Evolutionary conservation across 2,888 invertebrate genomes (phyloP).

Genomic region (Chymomyza procnemis): DNA sequence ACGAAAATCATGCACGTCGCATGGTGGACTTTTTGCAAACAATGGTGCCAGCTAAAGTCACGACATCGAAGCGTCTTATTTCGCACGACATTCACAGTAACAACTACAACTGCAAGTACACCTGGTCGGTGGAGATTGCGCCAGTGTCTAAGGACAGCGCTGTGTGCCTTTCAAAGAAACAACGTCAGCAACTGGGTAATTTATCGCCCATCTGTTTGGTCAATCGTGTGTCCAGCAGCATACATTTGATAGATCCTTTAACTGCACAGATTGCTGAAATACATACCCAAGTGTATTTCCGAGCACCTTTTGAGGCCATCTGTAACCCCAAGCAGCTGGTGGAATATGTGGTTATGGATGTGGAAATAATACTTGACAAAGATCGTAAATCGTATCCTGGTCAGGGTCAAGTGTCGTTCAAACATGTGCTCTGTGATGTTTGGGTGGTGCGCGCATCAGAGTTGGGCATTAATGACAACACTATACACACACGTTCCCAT

Average conservation of each 20-base stretch:
- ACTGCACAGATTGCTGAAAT: conserved; percentile 95
- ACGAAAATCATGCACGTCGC: conserved; percentile 94
- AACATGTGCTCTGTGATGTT: conserved; percentile 93
- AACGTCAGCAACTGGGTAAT: conserved; percentile 91
- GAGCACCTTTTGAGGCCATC: conserved; percentile 90
- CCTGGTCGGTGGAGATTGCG: conserved; percentile 95
- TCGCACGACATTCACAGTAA: conserved; percentile 99
- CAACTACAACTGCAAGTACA: conserved; percentile 96
- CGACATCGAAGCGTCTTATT: conserved; percentile 95
- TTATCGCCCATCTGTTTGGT: conserved; percentile 94
- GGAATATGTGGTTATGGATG: conserved; percentile 96
- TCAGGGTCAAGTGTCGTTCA: conserved; percentile 90
- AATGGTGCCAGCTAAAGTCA: conserved; percentile 91
- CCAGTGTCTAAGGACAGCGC: conserved; percentile 96
- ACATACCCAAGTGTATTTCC: conserved; percentile 88
- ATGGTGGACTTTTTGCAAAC: conserved; percentile 95
- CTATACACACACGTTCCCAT: conserved; percentile 93
- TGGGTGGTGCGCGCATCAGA: conserved; percentile 95
- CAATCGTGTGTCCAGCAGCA: conserved; percentile 90
- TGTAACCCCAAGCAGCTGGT: conserved; percentile 94
- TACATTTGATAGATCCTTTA: conserved; percentile 95
- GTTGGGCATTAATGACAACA: conserved; percentile 88
- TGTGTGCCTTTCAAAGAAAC: conserved; percentile 91
- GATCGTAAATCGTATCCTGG: conserved; percentile 90
- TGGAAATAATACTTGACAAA: conserved; percentile 83